These are phyloP conservation scores for Cotesia chilonis DNA, from an alignment of 1,140 invertebrate genomes.

Conservation along the genomic window DNA sequence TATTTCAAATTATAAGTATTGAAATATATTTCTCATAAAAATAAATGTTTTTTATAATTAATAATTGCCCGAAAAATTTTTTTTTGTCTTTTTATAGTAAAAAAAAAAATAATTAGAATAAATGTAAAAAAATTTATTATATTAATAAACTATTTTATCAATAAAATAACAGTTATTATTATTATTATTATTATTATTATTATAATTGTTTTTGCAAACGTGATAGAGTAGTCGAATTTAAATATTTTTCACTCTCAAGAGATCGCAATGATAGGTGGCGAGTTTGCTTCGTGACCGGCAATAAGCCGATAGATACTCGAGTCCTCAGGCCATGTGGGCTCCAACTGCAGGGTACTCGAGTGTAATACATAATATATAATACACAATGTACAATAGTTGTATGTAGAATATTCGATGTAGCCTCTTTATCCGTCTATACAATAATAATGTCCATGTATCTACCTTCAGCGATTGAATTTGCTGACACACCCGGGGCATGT, in stretches of 20 bases:
- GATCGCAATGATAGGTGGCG: constrained; percentile 58
- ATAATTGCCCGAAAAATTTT: no score
- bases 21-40: no score
- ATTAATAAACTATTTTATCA: no score
- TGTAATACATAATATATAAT: not conserved
- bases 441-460: constrained; percentile 14
- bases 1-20: no score
- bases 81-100: no score
- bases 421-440: no score
- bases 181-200: no score
- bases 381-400: constrained; percentile 9
- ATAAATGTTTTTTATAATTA: no score
- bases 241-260: constrained; percentile 61
- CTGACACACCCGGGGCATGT: constrained; percentile 35
- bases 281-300: constrained; percentile 60
- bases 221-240: constrained; percentile 49
- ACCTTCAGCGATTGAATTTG: constrained; percentile 34
- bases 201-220: not conserved
- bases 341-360: not conserved
- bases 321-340: constrained; percentile 13
- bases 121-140: no score
- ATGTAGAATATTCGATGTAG: constrained; percentile 3
- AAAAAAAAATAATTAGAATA: no score
- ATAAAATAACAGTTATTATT: no score
- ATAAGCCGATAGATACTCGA: constrained; percentile 51